Base-by-base conservation (phyloP, 2,797 vertebrate species). In the Pseudochromis fuscus region DNA sequence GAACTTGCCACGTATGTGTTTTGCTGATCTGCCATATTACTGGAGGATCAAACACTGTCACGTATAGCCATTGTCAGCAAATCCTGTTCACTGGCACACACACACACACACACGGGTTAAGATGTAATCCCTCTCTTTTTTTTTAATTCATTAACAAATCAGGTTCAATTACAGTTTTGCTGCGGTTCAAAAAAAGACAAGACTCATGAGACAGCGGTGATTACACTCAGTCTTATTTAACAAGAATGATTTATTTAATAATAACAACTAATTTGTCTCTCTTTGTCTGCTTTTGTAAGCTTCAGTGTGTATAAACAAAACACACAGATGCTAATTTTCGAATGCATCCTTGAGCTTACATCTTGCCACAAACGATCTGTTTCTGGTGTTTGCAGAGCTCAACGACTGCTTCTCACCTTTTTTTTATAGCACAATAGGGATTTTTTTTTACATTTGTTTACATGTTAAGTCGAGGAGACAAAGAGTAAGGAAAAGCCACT, bases 401-500 rank as follows among this genome's bases (percentile, higher is more conserved):
- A n/a, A n/a, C n/a, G n/a, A n/a, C n/a, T n/a, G n/a, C n/a, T n/a
- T n/a, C n/a, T n/a, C n/a, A n/a, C n/a, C n/a, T n/a, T n/a, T n/a
- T n/a, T n/a, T n/a, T n/a, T n/a, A n/a, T n/a, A n/a, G n/a, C n/a
- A n/a, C n/a, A n/a, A n/a, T n/a, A n/a, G n/a, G n/a, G n/a, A n/a
- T 10, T 27, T 42, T 65, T 66, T 81, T 51, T 35, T 67, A 31
- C 72, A 75, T 67, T 79, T 72, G 37, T 66, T 35, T 46, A 25
- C 37, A 24, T 23, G 24, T 52, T 21, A 8, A 50, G 30, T 19
- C 49, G 44, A 66, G 52, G 60, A 46, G 66, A 77, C 56, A 61
- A 64, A 75, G 38, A 45, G 52, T 75, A 82, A 77, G 67, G 66
- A 16, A 75, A 82, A 11, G 61, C 58, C 72, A 28, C 72, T 1